phyloP scores from a whole-genome alignment of 2,797 vertebrate genomes.

The Anisognathus igniventris region DNA sequence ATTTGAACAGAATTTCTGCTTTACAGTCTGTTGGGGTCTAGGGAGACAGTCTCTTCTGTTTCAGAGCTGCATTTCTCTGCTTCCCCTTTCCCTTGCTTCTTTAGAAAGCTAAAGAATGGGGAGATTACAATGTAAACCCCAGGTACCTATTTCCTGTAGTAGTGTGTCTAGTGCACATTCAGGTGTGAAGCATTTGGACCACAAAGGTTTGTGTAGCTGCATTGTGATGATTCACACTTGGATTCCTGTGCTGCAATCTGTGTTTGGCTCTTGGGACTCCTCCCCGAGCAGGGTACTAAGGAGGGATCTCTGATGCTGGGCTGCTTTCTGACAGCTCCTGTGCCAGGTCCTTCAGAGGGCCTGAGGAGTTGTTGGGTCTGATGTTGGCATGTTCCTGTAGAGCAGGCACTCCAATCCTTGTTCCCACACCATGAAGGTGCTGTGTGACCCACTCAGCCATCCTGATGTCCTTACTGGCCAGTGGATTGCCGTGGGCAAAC shows the following conservation, averaged over 20 bases:
- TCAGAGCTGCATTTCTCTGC: background rate
- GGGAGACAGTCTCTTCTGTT: background rate
- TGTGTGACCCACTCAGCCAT: background rate
- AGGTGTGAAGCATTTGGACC: rapidly evolving
- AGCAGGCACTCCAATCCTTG: background rate
- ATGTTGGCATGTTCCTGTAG: rapidly evolving
- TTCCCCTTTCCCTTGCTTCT: background rate
- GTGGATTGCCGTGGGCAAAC: background rate
- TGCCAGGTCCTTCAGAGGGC: background rate
- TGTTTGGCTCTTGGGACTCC: background rate
- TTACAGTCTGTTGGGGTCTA: background rate
- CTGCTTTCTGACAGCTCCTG: background rate
- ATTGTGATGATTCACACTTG: rapidly evolving
- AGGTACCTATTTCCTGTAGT: background rate
- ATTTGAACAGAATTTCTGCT: background rate
- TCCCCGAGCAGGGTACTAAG: rapidly evolving
- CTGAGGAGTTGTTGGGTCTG: background rate
- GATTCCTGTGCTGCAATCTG: background rate
- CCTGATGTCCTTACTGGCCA: no score
- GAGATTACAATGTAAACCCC: background rate
- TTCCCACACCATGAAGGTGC: rapidly evolving
- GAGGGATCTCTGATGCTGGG: background rate
- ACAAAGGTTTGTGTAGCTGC: background rate
- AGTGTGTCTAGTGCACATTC: background rate
- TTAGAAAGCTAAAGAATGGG: background rate